Conservation (phyloP, 1,140 invertebrate genomes). For the Pemphigus obesinymphae region DNA sequence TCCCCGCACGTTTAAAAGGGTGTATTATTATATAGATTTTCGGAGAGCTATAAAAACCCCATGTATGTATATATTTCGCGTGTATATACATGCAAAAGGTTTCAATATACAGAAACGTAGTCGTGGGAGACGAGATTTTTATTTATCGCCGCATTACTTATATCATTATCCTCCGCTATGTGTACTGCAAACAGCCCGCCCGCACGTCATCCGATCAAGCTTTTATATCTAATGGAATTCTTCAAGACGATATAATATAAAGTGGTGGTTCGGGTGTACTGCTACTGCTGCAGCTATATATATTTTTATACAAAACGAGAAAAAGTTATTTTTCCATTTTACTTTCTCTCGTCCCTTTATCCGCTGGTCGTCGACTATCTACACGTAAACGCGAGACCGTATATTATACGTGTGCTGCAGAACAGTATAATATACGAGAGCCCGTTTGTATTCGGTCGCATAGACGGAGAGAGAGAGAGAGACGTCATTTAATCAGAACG, state of each 20-base stretch:
- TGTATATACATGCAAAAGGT: not conserved
- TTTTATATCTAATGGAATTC: slow-evolving; percentile 8
- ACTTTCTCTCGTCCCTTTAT: not conserved
- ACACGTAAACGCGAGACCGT: not conserved
- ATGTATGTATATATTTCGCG: not conserved
- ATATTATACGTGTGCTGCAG: not conserved
- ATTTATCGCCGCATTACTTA: slow-evolving; percentile 3
- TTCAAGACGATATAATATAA: not conserved
- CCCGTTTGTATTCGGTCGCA: too few relatives aligned
- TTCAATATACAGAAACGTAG: not conserved
- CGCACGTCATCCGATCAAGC: not conserved
- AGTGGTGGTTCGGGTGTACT: too few relatives aligned
- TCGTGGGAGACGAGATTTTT: slow-evolving; percentile 6
- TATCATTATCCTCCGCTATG: not conserved
- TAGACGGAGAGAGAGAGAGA: too few relatives aligned
- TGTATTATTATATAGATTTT: slow-evolving; percentile 1
- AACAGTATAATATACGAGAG: too few relatives aligned
- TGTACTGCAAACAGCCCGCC: not conserved
- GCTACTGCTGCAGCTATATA: too few relatives aligned
- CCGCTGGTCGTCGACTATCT: too few relatives aligned
- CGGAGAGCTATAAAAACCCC: not conserved
- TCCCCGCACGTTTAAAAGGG: not conserved
- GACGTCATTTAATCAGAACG: slow-evolving; percentile 13
- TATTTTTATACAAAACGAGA: too few relatives aligned
- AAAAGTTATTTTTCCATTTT: not conserved